These are phyloP conservation scores for Caenorhabditis panamensis DNA, from an alignment of 2,888 invertebrate genomes.

Conservation along the genomic window DNA sequence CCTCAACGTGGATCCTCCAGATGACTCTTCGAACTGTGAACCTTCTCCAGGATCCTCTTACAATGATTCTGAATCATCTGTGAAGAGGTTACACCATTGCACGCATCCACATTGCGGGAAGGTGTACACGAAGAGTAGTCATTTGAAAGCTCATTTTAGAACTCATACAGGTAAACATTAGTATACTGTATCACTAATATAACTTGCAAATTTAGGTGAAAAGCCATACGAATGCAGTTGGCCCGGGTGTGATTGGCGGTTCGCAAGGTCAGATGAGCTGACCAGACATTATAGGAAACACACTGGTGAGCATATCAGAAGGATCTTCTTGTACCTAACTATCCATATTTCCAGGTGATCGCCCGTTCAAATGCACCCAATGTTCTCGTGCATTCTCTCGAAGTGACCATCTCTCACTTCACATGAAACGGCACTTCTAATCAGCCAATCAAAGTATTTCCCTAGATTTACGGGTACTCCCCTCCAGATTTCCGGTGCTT, in stretches of 20 bases:
- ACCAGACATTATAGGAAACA: slow-evolving; percentile 82
- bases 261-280: slow-evolving; percentile 77
- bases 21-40: slow-evolving; percentile 61
- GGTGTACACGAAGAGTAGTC: slow-evolving; percentile 80
- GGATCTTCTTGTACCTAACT: not conserved
- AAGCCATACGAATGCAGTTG: slow-evolving; percentile 80
- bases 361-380: slow-evolving; percentile 86
- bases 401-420: slow-evolving; percentile 84
- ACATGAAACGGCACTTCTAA: slow-evolving; percentile 72
- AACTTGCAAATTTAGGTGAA: slow-evolving; percentile 72
- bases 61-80: slow-evolving; percentile 52
- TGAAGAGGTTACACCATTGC: slow-evolving; percentile 65
- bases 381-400: slow-evolving; percentile 86
- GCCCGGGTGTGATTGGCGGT: slow-evolving; percentile 79
- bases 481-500: slow-evolving; percentile 5
- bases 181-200: no score
- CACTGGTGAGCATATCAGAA: slow-evolving; percentile 81
- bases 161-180: slow-evolving; percentile 77
- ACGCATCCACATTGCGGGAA: slow-evolving; percentile 76
- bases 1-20: slow-evolving; percentile 37
- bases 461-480: not conserved
- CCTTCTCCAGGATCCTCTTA: slow-evolving; percentile 67
- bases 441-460: not conserved
- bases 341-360: slow-evolving; percentile 81
- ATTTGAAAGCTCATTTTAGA: slow-evolving; percentile 80